Evolutionary conservation across 2,797 vertebrate genomes (phyloP).

Genomic region (Molossus molossus): DNA sequence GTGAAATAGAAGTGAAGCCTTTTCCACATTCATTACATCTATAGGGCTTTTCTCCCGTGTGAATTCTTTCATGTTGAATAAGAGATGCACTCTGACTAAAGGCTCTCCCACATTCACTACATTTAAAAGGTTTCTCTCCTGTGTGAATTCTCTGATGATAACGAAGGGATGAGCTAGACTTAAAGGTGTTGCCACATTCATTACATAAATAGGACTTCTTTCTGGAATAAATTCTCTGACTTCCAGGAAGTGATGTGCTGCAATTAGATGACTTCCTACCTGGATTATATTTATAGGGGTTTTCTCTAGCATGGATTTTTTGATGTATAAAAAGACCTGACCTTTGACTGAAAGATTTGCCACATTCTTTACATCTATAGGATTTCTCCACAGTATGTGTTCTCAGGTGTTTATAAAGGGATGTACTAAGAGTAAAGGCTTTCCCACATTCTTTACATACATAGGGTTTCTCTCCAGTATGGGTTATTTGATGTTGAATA

Average conservation of each 20-base stretch:
- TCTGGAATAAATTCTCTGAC: conserved; percentile 79
- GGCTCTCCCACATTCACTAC: conserved; percentile 86
- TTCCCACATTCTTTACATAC: conserved; percentile 84
- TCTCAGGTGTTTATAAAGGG: conserved; percentile 83
- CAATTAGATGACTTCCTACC: conserved; percentile 82
- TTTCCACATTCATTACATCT: conserved; percentile 87
- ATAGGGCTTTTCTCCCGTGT: conserved; percentile 89
- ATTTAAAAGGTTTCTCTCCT: conserved; percentile 84
- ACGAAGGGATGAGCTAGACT: conserved; percentile 85
- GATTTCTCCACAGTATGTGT: conserved; percentile 83
- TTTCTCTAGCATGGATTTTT: conserved; percentile 84
- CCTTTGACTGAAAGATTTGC: conserved; percentile 82
- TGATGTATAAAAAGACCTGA: conserved; percentile 85
- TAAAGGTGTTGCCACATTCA: conserved; percentile 74
- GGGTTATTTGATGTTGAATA: conserved; percentile 86
- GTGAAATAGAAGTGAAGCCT: conserved; percentile 86
- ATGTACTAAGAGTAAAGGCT: conserved; percentile 83
- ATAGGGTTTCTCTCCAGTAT: conserved; percentile 82
- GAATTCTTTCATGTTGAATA: conserved; percentile 89
- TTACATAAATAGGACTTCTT: conserved; percentile 85
- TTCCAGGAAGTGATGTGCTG: conserved; percentile 73
- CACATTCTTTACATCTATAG: conserved; percentile 85
- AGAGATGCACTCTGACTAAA: conserved; percentile 88
- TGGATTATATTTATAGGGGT: conserved; percentile 80
- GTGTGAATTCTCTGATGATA: conserved; percentile 83